Evolutionary conservation across 2,797 vertebrate species (phyloP).

Genomic region (Tadarida brasiliensis): DNA sequence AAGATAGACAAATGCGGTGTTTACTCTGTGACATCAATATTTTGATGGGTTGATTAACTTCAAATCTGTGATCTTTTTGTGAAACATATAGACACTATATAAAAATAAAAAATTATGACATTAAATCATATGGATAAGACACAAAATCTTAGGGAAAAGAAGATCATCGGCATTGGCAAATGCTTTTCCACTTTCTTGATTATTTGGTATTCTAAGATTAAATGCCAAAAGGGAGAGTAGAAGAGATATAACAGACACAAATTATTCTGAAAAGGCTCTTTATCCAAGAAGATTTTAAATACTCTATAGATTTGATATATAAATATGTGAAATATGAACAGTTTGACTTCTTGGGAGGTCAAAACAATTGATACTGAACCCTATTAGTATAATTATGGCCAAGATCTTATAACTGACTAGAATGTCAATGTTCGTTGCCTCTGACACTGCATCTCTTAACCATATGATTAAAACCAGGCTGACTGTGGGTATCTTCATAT

Average conservation of each 20-base stretch:
- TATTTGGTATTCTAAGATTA: not conserved
- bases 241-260: not conserved
- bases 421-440: not conserved
- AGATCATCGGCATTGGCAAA: not conserved
- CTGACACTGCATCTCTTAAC: not conserved
- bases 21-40: not conserved
- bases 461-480: slow-evolving; percentile 26
- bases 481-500: not conserved
- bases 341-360: slow-evolving; percentile 43
- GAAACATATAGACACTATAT: not conserved
- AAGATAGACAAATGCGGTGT: not conserved
- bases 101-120: not conserved
- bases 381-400: not conserved
- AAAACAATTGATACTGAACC: slow-evolving; percentile 12
- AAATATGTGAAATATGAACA: slow-evolving; percentile 25
- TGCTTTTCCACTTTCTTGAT: not conserved
- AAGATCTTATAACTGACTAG: not conserved
- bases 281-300: slow-evolving; percentile 56
- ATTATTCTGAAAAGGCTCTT: not conserved
- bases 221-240: not conserved
- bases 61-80: not conserved
- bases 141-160: not conserved
- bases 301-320: not conserved
- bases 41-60: not conserved
- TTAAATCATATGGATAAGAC: not conserved